Evolutionary conservation across 2,888 invertebrate genomes (phyloP), one percentile per base, ranked within the genome.

Genomic region (Myopa tessellatipennis): DNA sequence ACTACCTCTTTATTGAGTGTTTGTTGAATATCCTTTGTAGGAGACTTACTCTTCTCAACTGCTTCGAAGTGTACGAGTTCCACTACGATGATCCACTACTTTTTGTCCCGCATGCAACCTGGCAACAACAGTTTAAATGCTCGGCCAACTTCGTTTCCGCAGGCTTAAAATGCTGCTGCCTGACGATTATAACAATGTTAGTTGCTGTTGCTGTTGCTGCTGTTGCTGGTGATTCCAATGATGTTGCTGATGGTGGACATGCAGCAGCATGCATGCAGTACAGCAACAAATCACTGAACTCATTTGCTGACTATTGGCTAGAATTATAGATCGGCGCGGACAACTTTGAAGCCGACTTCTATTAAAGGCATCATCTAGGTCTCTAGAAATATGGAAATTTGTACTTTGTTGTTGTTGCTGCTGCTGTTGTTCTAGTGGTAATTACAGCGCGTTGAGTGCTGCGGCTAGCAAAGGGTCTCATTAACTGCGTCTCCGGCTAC

Each of bases 281-380:
- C 10, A 60, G 71, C 18, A n/a, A 50, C 65, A 65, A 52, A 74
- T 65, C 50, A 63, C 73, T 73, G 61, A 60, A 45, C 45, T 45
- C 10, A 8, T 6, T 45, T 45, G 45, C 45, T 4, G 45, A 45
- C 73, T 45, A 63, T 61, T 40, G 60, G 26, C 40, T 60, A 45
- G 26, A 50, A 45, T 60, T 60, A 61, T 12, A 45, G 16, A 40
- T 16, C 40, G 60, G 61, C 45, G 45, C n/a, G 40, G 61, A 36
- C 63, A 10, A 36, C 67, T 67, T 67, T 14, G 34, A 36, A 70
- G 73, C 26, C 18, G 61, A 10, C 18, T 70, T 70, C 14, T 70
- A 70, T 70, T 70, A 70, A 52, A 70, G 55, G 16, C 55, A 55
- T 55, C 55, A 10, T 55, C 40, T 16, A 6, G 6, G 58, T 16